Conservation (phyloP, 2,113 vertebrate genomes). For the Malurus elegans region DNA sequence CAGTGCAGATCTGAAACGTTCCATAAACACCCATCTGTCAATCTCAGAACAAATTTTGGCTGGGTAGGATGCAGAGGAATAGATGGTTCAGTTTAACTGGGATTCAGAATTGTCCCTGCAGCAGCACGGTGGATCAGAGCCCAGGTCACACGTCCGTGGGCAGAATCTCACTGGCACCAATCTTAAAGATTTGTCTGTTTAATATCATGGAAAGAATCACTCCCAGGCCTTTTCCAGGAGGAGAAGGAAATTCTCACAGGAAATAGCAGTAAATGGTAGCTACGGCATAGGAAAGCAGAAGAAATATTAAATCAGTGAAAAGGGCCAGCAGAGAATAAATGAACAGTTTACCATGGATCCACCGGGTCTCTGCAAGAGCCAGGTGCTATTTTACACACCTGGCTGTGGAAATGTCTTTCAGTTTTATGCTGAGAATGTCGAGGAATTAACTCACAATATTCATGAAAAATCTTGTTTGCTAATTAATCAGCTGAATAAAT, state of each 20-base stretch:
- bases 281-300: neutral
- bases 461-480: neutral
- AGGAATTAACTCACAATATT: neutral
- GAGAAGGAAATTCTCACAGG: neutral
- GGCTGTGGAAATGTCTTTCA: neutral
- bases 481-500: neutral
- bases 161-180: neutral
- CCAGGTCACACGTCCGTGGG: accelerated
- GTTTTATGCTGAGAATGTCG: neutral
- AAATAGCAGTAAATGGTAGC: neutral
- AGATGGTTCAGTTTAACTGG: neutral
- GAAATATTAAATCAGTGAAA: neutral
- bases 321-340: neutral
- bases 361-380: neutral
- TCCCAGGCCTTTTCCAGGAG: neutral
- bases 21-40: conserved; percentile 12
- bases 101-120: neutral
- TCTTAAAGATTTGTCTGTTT: neutral
- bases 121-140: neutral
- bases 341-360: accelerated
- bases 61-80: neutral
- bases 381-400: neutral
- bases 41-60: neutral
- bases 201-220: neutral
- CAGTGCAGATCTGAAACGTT: neutral